Conservation (phyloP, 92 coral and sea anemone genomes). For the Umimayanthus chanpuru region DNA sequence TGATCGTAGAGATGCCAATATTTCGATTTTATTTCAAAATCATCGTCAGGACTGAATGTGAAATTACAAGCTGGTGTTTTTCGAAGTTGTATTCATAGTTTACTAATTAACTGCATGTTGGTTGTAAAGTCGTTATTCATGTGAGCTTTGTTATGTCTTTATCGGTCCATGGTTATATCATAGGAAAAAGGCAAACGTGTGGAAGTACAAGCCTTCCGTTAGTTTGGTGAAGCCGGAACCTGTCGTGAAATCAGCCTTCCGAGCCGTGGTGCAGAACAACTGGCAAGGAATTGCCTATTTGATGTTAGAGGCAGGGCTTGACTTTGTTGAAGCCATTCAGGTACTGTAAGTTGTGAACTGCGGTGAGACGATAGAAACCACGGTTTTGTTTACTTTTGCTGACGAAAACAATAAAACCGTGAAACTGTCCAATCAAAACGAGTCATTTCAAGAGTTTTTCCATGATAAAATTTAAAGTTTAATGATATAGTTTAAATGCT, state of each 20-base stretch:
- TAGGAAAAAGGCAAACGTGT: slow-evolving; percentile 58
- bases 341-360: slow-evolving; percentile 23
- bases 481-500: too few species aligned
- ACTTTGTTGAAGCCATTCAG: slow-evolving; percentile 78
- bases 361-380: neutral
- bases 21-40: too few species aligned
- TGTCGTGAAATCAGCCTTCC: slow-evolving; percentile 73
- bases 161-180: neutral
- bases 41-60: too few species aligned
- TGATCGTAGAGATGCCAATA: too few species aligned
- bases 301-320: slow-evolving; percentile 85
- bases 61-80: too few species aligned
- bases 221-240: slow-evolving; percentile 69
- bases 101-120: too few species aligned
- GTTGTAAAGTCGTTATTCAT: too few species aligned
- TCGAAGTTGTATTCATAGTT: too few species aligned
- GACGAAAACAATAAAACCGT: neutral
- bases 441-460: neutral
- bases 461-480: too few species aligned
- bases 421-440: neutral
- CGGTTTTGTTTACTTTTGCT: neutral
- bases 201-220: slow-evolving; percentile 69
- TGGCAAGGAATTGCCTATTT: slow-evolving; percentile 91
- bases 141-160: too few species aligned
- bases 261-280: slow-evolving; percentile 71